A percentile compares a stretch with the other conserved stretches of the same genome.
These are phyloP conservation scores for Acrocephalus scirpaceus DNA, from an alignment of 2,797 vertebrate species.

Conservation along the genomic window DNA sequence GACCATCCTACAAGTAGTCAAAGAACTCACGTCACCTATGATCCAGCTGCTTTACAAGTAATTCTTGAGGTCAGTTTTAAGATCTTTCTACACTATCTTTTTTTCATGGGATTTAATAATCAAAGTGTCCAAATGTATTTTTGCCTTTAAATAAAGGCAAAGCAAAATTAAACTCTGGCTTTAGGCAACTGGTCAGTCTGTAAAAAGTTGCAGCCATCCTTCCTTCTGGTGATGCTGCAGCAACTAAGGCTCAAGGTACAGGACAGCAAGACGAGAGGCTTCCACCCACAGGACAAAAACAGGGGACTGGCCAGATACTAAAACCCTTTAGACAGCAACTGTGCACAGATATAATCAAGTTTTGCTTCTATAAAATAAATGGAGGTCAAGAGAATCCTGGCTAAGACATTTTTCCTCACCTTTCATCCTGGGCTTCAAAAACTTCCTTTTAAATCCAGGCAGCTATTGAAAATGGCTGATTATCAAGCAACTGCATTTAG, in stretches of 20 bases:
- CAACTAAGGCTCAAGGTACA: background rate
- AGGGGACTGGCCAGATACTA: background rate
- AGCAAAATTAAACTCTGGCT: background rate
- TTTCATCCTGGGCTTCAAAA: background rate
- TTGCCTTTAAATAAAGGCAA: background rate
- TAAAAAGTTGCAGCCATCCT: background rate
- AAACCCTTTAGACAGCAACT: background rate
- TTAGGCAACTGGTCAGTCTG: background rate
- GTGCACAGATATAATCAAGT: background rate
- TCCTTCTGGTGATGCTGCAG: background rate
- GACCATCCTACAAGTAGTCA: background rate
- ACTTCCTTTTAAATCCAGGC: background rate
- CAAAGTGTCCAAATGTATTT: rapidly evolving
- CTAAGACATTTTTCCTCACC: rapidly evolving
- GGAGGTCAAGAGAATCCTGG: background rate
- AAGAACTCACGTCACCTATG: background rate
- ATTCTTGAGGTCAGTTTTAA: background rate
- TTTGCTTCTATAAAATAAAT: background rate
- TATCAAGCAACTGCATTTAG: background rate
- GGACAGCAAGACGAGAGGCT: rapidly evolving
- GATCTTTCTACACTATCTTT: background rate
- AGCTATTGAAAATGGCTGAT: rapidly evolving
- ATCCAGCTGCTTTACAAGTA: background rate
- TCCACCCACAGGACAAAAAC: background rate
- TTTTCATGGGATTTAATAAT: background rate